phyloP scores from a whole-genome alignment of 2,888 invertebrate genomes.

The Polyommatus iphigenia region DNA sequence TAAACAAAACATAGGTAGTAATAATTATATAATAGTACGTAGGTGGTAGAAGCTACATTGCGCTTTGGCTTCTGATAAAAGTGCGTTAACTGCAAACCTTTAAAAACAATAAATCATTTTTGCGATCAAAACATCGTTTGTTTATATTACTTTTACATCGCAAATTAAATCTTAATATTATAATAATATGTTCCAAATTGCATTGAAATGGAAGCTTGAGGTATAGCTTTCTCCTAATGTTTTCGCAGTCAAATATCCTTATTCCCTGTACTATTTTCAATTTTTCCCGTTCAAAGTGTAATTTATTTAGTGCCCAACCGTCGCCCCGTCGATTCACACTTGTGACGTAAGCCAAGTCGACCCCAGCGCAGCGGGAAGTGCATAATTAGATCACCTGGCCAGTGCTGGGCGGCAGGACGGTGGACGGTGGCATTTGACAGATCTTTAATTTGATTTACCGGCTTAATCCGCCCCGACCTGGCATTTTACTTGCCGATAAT shows the following conservation, averaged over 20 bases:
- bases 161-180: no score
- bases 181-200: no score
- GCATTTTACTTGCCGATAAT: constrained; percentile 10
- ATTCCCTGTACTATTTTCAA: background rate
- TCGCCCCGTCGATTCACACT: background rate
- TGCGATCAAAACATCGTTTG: background rate
- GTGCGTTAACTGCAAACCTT: background rate
- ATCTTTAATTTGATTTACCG: constrained; percentile 8
- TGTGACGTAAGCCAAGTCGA: background rate
- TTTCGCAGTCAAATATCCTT: background rate
- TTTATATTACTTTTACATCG: background rate
- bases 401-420: background rate
- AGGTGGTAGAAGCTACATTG: background rate
- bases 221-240: background rate
- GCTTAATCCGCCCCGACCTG: background rate
- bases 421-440: background rate
- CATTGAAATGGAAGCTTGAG: background rate
- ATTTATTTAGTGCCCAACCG: background rate
- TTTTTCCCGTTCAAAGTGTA: background rate
- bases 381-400: constrained; percentile 5
- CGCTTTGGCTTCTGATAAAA: background rate
- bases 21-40: background rate
- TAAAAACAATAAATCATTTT: background rate
- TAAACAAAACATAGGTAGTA: no score
- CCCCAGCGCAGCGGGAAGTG: background rate